A percentile compares a stretch with the other conserved stretches of the same genome.
phyloP scores from a whole-genome alignment of 2,113 vertebrate species.

The Pedionomus torquatus region DNA sequence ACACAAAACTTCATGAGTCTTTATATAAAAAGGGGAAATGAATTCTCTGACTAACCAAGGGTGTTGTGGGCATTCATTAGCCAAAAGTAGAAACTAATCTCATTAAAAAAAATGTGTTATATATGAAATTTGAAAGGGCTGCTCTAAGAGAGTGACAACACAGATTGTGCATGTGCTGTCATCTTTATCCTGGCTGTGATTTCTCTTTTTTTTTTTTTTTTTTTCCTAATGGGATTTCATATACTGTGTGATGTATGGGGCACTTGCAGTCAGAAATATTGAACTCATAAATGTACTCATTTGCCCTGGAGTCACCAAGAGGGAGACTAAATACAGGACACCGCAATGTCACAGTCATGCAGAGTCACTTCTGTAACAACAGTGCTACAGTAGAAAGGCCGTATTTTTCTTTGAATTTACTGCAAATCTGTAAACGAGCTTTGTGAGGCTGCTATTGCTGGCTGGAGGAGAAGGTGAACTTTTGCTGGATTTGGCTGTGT shows the following conservation, averaged over 20 bases:
- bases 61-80: background rate
- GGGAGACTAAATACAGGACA: conserved; percentile 44
- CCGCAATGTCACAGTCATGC: conserved; percentile 48
- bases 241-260: conserved; percentile 23
- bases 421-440: background rate
- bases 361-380: conserved; percentile 29
- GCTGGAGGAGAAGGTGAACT: background rate
- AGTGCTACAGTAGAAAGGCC: background rate
- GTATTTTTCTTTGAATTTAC: background rate
- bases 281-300: conserved; percentile 58
- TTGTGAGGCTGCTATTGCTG: background rate
- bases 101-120: background rate
- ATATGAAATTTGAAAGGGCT: background rate
- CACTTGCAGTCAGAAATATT: conserved; percentile 42
- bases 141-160: background rate
- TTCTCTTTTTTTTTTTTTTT: background rate
- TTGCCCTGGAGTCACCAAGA: conserved; percentile 51
- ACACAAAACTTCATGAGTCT: background rate
- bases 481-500: background rate
- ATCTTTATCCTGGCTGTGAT: background rate
- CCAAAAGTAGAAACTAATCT: background rate
- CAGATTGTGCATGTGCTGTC: background rate
- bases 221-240: conserved; percentile 42
- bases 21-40: conserved; percentile 29
- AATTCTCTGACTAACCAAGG: background rate